Evolutionary conservation across 2,888 invertebrate genomes (phyloP).

Genomic region (Nephrotoma guestfalica): DNA sequence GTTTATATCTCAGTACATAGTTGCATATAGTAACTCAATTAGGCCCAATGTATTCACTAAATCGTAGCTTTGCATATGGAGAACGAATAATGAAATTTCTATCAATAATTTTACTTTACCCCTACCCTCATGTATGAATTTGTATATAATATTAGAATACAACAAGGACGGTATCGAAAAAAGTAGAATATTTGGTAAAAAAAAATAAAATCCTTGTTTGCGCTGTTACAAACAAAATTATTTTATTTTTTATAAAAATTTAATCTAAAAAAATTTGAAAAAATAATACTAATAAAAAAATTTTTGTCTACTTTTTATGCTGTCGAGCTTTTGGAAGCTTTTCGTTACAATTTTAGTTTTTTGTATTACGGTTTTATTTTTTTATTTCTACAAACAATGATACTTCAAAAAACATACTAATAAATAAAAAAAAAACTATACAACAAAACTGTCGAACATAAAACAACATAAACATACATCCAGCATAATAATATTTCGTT

Average conservation of each 20-base stretch:
- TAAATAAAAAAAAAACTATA: neutral
- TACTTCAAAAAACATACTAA: neutral
- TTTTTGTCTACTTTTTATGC: neutral
- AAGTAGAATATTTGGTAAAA: neutral
- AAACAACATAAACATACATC: neutral
- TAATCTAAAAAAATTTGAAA: neutral
- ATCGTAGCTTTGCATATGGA: neutral
- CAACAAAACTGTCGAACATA: neutral
- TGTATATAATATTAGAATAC: neutral
- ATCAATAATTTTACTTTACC: neutral
- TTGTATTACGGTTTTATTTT: neutral
- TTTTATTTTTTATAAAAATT: neutral
- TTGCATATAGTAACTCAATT: neutral
- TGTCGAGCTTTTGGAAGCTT: neutral
- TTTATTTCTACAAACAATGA: neutral
- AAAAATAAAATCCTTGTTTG: neutral
- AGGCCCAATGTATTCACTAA: neutral
- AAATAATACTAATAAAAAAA: neutral
- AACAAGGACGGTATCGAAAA: neutral
- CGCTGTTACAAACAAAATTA: neutral
- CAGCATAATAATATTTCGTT: neutral
- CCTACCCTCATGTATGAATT: neutral
- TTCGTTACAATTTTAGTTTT: neutral
- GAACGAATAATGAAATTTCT: neutral
- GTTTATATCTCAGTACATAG: neutral